Evolutionary conservation across 1,140 invertebrate species (phyloP).

Genomic region (Oryctes rhinoceros): DNA sequence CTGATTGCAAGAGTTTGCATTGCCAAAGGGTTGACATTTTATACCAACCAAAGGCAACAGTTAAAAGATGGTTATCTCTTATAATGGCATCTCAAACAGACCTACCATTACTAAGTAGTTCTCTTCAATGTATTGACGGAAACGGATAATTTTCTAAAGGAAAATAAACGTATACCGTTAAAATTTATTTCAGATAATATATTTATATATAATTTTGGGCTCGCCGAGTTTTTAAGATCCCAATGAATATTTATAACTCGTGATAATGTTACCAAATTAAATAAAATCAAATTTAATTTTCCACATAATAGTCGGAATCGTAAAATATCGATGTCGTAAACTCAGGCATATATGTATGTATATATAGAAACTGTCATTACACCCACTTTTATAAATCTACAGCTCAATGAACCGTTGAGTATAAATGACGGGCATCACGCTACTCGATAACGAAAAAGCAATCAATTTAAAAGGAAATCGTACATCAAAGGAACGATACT

Average conservation of each 20-base stretch:
- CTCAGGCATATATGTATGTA: not conserved
- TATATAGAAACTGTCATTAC: slow-evolving; percentile 8
- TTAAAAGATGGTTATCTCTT: too few relatives aligned
- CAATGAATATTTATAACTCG: slow-evolving; percentile 9
- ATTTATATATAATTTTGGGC: not conserved
- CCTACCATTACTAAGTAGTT: too few relatives aligned
- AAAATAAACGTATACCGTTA: not conserved
- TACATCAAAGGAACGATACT: slow-evolving; percentile 8
- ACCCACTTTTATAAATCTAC: not conserved
- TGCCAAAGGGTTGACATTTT: too few relatives aligned
- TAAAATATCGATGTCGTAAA: slow-evolving; percentile 3
- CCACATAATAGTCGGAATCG: not conserved
- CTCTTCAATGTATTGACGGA: too few relatives aligned
- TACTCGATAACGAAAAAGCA: not conserved
- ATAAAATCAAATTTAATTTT: slow-evolving; percentile 22
- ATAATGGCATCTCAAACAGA: too few relatives aligned
- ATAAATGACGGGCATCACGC: slow-evolving; percentile 17
- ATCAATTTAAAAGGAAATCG: slow-evolving; percentile 1
- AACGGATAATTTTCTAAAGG: not conserved
- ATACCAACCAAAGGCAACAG: too few relatives aligned
- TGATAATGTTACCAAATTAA: not conserved
- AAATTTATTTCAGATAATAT: too few relatives aligned
- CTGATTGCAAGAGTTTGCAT: too few relatives aligned
- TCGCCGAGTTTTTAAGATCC: not conserved
- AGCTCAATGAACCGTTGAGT: slow-evolving; percentile 20